Percentiles rank a stretch among this genome's conserved stretches.
Conservation (phyloP, 2,888 invertebrate genomes). For the Chrysopilus asiliformis region DNA sequence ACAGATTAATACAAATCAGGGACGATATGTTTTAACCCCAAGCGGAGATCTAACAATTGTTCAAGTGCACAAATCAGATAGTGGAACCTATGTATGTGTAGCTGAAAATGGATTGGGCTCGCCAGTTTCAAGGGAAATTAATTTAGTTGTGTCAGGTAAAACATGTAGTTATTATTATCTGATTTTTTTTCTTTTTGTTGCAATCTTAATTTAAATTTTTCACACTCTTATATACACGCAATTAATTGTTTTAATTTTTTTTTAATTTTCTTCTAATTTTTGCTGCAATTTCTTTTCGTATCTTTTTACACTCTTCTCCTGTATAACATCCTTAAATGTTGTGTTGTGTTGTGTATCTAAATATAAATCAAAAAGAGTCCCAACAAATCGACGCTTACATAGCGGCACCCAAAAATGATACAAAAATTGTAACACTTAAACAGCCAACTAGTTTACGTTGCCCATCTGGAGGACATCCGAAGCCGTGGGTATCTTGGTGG, state of each 20-base stretch:
- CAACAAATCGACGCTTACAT: slow-evolving; percentile 42
- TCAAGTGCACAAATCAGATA: slow-evolving; percentile 63
- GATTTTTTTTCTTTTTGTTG: slow-evolving; percentile 18
- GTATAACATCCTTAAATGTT: too few species aligned
- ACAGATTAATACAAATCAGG: slow-evolving; percentile 64
- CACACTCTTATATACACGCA: slow-evolving; percentile 8
- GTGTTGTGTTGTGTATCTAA: slow-evolving; percentile 15
- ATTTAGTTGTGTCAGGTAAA: slow-evolving; percentile 55
- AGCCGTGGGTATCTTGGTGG: slow-evolving; percentile 75
- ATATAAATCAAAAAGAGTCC: slow-evolving; percentile 16
- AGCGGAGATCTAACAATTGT: slow-evolving; percentile 74
- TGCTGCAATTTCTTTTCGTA: neutral
- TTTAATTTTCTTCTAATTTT: slow-evolving; percentile 9
- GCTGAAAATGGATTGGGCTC: slow-evolving; percentile 67
- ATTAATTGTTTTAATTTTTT: slow-evolving; percentile 2
- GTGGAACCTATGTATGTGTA: slow-evolving; percentile 73
- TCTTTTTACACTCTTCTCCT: neutral
- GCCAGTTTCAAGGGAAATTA: slow-evolving; percentile 53
- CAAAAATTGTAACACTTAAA: slow-evolving; percentile 56
- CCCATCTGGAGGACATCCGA: slow-evolving; percentile 68
- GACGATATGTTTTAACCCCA: slow-evolving; percentile 53
- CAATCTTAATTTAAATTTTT: slow-evolving; percentile 10
- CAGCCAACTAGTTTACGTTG: slow-evolving; percentile 59
- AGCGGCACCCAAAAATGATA: slow-evolving; percentile 49
- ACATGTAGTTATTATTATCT: neutral